Evolutionary conservation across 2,113 vertebrate species (phyloP).

Genomic region (Gallinago undulata): DNA sequence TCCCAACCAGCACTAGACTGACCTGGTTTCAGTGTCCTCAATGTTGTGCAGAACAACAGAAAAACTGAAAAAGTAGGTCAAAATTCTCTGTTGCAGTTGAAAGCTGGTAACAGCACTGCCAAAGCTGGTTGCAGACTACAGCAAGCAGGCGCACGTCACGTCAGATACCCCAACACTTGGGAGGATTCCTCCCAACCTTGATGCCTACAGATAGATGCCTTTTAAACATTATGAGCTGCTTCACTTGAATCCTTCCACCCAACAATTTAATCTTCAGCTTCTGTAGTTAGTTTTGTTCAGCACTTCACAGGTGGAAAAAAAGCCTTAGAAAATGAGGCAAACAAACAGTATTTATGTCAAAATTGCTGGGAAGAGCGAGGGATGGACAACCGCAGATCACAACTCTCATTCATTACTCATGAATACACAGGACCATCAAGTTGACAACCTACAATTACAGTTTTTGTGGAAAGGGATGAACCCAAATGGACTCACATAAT

Average conservation of each 20-base stretch:
- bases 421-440: neutral
- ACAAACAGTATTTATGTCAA: neutral
- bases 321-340: neutral
- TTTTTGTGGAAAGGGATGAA: neutral
- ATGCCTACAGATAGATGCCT: neutral
- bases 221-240: neutral
- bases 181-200: neutral
- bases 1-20: neutral
- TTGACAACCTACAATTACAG: neutral
- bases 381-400: neutral
- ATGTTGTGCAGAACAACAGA: neutral
- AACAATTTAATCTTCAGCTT: neutral
- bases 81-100: neutral
- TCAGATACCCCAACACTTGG: neutral
- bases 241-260: neutral
- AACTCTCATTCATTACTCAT: neutral
- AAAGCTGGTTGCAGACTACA: neutral
- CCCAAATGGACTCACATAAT: fast-evolving
- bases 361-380: neutral
- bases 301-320: neutral
- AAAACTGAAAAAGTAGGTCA: slow-evolving; percentile 14
- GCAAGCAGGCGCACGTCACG: fast-evolving
- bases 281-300: neutral
- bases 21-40: neutral
- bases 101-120: neutral